These are phyloP conservation scores for Dyspetes luteomarginatus DNA, from an alignment of 2,888 invertebrate species.

Conservation along the genomic window DNA sequence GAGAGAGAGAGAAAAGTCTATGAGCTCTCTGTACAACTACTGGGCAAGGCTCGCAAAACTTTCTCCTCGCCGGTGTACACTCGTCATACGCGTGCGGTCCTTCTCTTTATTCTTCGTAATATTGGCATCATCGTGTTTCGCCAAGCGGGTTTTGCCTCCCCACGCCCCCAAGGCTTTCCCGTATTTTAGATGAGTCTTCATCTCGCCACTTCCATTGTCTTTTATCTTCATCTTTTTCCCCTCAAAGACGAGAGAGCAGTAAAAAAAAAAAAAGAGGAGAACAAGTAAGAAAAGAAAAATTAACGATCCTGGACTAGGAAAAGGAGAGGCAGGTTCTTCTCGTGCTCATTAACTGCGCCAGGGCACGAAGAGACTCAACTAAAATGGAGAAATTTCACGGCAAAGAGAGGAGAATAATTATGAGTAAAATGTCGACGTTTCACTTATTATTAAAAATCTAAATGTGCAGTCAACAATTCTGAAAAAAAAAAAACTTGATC, in stretches of 20 bases:
- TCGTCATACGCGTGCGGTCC: conserved; percentile 6
- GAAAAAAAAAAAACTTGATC: not conserved
- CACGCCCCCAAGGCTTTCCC: not conserved
- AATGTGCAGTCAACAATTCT: not conserved
- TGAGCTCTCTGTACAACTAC: not conserved
- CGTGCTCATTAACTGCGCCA: not conserved
- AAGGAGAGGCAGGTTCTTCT: not conserved
- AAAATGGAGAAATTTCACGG: not conserved
- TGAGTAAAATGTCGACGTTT: not conserved
- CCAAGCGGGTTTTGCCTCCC: conserved; percentile 9
- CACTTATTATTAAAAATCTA: not conserved
- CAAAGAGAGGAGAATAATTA: not conserved
- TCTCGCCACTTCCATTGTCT: not conserved
- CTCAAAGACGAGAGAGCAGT: not conserved
- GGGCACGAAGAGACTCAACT: conserved; percentile 2
- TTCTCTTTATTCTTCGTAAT: not conserved
- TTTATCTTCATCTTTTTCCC: not conserved
- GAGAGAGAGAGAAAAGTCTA: not conserved
- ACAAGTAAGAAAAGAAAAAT: conserved; percentile 13
- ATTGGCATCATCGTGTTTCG: conserved; percentile 4
- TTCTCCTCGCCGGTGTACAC: conserved; percentile 11
- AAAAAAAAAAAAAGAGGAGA: not conserved
- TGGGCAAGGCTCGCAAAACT: conserved; percentile 29
- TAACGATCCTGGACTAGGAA: conserved; percentile 11
- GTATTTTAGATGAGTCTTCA: not conserved